These are phyloP conservation scores for Saccopteryx bilineata DNA, from an alignment of 2,113 vertebrate genomes.

Conservation along the genomic window DNA sequence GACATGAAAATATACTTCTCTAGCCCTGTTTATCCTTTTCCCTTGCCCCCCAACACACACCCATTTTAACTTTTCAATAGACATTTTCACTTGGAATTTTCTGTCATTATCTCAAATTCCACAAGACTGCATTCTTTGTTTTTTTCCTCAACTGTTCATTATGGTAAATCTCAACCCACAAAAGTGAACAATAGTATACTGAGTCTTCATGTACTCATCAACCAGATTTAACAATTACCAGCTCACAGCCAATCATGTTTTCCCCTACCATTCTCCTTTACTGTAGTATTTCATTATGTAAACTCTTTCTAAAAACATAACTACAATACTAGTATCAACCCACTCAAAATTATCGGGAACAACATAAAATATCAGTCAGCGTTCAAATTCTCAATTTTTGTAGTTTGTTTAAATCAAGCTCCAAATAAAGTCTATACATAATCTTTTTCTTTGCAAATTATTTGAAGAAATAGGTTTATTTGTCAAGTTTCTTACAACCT, in stretches of 20 bases:
- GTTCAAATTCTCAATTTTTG: slow-evolving; percentile 27
- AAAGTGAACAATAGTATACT: neutral
- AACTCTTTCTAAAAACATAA: neutral
- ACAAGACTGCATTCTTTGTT: neutral
- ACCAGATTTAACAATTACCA: neutral
- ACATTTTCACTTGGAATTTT: slow-evolving; percentile 27
- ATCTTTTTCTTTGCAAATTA: slow-evolving; percentile 46
- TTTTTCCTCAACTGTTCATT: neutral
- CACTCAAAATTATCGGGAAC: neutral
- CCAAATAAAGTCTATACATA: neutral
- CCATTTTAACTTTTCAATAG: slow-evolving; percentile 34
- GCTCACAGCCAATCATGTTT: neutral
- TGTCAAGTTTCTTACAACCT: neutral
- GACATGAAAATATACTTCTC: neutral
- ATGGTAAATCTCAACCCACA: slow-evolving; percentile 34
- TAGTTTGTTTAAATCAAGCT: neutral
- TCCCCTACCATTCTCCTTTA: neutral
- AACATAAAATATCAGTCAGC: neutral
- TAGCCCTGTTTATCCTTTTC: neutral
- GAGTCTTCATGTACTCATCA: neutral
- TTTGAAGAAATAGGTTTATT: neutral
- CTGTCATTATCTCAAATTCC: neutral
- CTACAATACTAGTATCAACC: neutral
- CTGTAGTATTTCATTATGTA: neutral
- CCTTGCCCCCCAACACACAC: neutral